phyloP scores from a whole-genome alignment of 2,888 invertebrate species.

The Sinhomidia bicolor region DNA sequence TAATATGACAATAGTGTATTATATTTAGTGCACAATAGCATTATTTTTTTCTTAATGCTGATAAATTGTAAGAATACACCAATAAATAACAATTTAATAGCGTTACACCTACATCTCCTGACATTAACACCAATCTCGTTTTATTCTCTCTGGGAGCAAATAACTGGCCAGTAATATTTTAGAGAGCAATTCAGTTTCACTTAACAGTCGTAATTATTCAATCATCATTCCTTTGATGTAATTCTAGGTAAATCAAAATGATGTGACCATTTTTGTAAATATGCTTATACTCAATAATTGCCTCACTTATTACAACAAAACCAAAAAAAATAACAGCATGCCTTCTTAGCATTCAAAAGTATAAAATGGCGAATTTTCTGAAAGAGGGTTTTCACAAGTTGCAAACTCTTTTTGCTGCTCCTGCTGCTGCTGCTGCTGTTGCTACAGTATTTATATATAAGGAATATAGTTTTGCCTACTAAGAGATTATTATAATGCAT shows the following conservation, averaged over 20 bases:
- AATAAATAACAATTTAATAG: constrained; percentile 71
- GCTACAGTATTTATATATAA: neutral
- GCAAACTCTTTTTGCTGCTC: neutral
- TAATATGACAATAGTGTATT: neutral
- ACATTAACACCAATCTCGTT: constrained; percentile 64
- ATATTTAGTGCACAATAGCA: neutral
- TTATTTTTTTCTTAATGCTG: constrained; percentile 22
- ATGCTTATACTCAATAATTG: constrained; percentile 46
- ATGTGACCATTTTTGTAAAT: constrained; percentile 58
- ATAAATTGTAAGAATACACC: constrained; percentile 26
- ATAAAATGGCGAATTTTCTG: neutral
- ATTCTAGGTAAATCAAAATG: constrained; percentile 55
- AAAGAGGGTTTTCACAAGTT: constrained; percentile 18
- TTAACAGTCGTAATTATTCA: constrained; percentile 58
- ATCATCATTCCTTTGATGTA: constrained; percentile 55
- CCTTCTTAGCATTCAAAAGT: neutral
- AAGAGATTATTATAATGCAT: neutral
- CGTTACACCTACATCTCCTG: constrained; percentile 68
- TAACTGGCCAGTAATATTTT: constrained; percentile 15
- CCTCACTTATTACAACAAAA: constrained; percentile 26
- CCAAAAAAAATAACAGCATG: constrained; percentile 29
- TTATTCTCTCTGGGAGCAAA: constrained; percentile 56
- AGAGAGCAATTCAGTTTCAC: constrained; percentile 39
- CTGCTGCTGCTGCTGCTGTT: too few relatives aligned
- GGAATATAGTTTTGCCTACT: neutral